A percentile compares a stretch with the other conserved stretches of the same genome.
These are phyloP conservation scores for Salminus brasiliensis DNA, from an alignment of 2,113 vertebrate species.

Conservation along the genomic window DNA sequence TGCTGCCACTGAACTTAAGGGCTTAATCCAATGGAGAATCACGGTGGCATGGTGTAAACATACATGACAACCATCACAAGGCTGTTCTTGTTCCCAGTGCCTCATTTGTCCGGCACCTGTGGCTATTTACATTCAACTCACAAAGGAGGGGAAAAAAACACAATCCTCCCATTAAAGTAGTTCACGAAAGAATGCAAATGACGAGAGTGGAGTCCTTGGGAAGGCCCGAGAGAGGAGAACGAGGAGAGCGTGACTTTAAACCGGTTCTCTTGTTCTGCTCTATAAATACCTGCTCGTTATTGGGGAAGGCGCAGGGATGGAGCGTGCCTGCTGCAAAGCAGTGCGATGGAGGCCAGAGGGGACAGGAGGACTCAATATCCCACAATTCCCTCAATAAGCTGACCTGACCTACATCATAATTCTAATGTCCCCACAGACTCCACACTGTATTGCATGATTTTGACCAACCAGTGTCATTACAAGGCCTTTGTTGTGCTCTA, in stretches of 20 bases:
- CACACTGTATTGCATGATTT: neutral
- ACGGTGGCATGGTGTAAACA: neutral
- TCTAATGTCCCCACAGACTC: slow-evolving; percentile 38
- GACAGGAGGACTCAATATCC: slow-evolving; percentile 44
- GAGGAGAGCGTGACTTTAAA: slow-evolving; percentile 23
- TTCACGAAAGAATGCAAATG: slow-evolving; percentile 22
- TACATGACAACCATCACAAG: neutral
- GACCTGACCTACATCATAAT: slow-evolving; percentile 55
- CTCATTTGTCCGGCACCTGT: neutral
- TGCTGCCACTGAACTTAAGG: neutral
- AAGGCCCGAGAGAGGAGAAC: slow-evolving; percentile 25
- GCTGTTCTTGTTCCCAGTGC: neutral
- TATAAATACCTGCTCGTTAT: slow-evolving; percentile 41
- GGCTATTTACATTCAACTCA: neutral
- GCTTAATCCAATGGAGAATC: neutral
- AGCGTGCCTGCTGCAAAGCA: slow-evolving; percentile 7
- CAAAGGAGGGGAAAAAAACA: neutral
- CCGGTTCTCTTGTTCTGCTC: slow-evolving; percentile 37
- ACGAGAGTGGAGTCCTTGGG: slow-evolving; percentile 16
- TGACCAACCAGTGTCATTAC: too few species aligned
- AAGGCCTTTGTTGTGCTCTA: too few species aligned
- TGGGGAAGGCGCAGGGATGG: slow-evolving; percentile 23
- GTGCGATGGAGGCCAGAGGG: slow-evolving; percentile 36
- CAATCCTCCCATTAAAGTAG: neutral
- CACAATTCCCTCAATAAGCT: slow-evolving; percentile 34